Evolutionary conservation across 2,113 vertebrate genomes (phyloP), one percentile per base, ranked within the genome.

Genomic region (Trogon surrucura): DNA sequence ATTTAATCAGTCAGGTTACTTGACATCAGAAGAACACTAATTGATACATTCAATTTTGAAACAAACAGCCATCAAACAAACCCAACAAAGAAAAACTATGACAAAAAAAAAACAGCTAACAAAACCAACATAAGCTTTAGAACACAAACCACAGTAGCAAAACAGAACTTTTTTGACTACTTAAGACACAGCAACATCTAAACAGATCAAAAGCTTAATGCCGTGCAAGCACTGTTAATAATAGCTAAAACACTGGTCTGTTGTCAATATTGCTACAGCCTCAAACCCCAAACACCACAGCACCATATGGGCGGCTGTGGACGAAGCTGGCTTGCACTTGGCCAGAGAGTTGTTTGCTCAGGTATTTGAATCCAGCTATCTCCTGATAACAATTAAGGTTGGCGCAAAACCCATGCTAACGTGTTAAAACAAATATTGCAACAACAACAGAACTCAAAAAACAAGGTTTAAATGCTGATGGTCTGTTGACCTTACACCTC

Each of bases 181-280:
- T 73, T 57, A 61, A 6, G 22, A 57, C 4, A 66, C 7, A 29
- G 38, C 2, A 2, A 58, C 47, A 71, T 56, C 13, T 44, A 27
- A 78, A 6, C 2, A 38, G 13, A 85, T 41, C 9, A 50, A 57
- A 62, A 25, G 1, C 5, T 67, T 48, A 13, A 13, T 5, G 3
- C 19, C 65, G 13, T 38, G 8, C 3, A 71, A 75, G 3, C 5
- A 4, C 8, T 38, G 12, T 41, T 50, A 50, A 12, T 13, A 38
- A 2, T 1, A n/a, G 0, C 12, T 4, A 57, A 65, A 73, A 53
- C 11, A 5, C 4, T 17, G 6, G 3, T 71, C 21, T 30, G 4
- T 17, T 75, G 27, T 25, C 48, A 73, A 7, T 9, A 12, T 4
- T 13, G 3, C 23, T 57, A 30, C 8, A 69, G 13, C 10, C 22